Percentiles rank a stretch among this genome's conserved stretches.
Conservation (phyloP, 2,113 vertebrate genomes). For the Tilapia sparmanii region DNA sequence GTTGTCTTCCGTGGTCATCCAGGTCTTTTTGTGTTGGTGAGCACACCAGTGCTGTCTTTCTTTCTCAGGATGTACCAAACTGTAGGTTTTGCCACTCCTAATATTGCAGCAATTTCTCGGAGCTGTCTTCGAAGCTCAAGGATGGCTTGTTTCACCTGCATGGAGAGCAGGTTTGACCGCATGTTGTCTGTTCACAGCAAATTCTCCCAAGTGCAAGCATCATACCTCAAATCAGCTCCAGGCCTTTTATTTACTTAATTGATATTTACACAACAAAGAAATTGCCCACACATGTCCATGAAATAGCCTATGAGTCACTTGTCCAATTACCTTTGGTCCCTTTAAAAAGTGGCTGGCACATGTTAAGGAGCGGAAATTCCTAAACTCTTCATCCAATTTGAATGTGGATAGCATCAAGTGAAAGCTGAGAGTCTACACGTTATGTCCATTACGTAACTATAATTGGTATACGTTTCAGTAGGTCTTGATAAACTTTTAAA, state of each 20-base stretch:
- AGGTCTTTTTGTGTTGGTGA: neutral
- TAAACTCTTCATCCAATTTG: neutral
- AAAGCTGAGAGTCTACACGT: neutral
- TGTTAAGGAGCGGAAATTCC: neutral
- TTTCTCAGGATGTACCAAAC: neutral
- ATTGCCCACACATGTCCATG: neutral
- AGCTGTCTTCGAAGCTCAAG: neutral
- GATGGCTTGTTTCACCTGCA: neutral
- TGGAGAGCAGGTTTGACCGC: neutral
- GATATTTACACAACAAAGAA: neutral
- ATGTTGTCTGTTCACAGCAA: neutral
- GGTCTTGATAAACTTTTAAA: neutral
- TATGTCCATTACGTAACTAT: neutral
- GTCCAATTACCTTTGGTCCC: neutral
- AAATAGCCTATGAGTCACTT: accelerated
- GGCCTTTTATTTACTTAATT: neutral
- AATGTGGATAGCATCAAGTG: neutral
- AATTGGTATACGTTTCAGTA: neutral
- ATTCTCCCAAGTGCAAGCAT: neutral
- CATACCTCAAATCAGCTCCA: neutral
- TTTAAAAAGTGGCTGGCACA: neutral
- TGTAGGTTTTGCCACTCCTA: neutral
- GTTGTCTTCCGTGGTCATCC: neutral
- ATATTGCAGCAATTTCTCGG: accelerated
- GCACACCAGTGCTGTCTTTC: neutral